A percentile compares a stretch with the other conserved stretches of the same genome.
Evolutionary conservation across 2,797 vertebrate genomes (phyloP).

Genomic region (Mallotus villosus): DNA sequence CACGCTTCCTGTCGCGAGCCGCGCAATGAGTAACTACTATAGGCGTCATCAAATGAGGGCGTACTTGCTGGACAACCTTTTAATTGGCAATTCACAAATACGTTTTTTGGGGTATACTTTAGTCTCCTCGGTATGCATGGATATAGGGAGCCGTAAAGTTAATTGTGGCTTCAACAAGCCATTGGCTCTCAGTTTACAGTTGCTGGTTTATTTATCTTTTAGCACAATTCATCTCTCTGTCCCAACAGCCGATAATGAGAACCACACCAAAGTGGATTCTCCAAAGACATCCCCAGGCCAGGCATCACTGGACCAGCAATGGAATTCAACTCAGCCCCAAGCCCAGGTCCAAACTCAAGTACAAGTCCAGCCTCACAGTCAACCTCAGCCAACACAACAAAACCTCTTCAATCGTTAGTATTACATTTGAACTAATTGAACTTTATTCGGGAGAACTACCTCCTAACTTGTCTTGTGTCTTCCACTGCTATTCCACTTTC

Average conservation of each 20-base stretch:
- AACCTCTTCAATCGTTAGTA: slow-evolving; percentile 85
- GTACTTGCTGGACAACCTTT: no score
- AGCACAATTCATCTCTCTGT: slow-evolving; percentile 27
- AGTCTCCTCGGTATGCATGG: no score
- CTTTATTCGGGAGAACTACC: background rate
- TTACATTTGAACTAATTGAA: background rate
- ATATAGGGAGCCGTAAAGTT: no score
- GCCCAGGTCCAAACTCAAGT: slow-evolving; percentile 39
- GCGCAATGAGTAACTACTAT: no score
- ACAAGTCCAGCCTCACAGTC: slow-evolving; percentile 80
- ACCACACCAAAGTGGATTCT: slow-evolving; percentile 89
- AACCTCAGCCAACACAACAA: slow-evolving; percentile 78
- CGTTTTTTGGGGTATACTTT: background rate
- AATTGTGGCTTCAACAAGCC: background rate
- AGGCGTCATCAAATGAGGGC: no score
- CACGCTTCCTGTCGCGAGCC: no score
- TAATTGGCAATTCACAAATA: background rate
- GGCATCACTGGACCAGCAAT: slow-evolving; percentile 81
- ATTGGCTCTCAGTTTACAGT: background rate
- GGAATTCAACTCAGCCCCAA: slow-evolving; percentile 69
- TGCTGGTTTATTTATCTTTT: background rate
- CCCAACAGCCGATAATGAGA: slow-evolving; percentile 92
- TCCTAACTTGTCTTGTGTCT: background rate
- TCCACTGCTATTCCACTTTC: background rate
- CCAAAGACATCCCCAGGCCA: slow-evolving; percentile 83